Conservation (phyloP, 2,113 vertebrate species). For the Labrus mixtus region DNA sequence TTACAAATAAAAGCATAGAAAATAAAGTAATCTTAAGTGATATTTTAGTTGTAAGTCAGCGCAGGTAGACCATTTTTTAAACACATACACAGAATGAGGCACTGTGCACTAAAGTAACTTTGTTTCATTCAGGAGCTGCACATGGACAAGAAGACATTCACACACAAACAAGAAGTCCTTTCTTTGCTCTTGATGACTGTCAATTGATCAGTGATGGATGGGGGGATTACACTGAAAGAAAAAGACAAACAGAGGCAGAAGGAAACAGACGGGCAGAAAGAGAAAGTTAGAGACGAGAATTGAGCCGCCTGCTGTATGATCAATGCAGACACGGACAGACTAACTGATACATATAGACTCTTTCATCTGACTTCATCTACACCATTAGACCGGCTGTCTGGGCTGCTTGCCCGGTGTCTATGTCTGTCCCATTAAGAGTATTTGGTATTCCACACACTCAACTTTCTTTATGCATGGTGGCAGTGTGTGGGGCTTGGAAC, state of each 20-base stretch:
- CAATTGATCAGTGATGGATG: constrained; percentile 47
- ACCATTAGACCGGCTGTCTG: constrained; percentile 46
- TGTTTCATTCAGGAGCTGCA: not conserved
- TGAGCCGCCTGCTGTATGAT: constrained; percentile 58
- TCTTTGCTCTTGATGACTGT: constrained; percentile 23
- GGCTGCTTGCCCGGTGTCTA: not conserved
- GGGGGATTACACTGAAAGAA: constrained; percentile 18
- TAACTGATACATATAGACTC: constrained; percentile 62
- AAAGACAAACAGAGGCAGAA: constrained; percentile 40
- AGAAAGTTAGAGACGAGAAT: constrained; percentile 48
- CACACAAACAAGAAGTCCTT: constrained; percentile 8
- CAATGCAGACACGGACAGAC: constrained; percentile 62
- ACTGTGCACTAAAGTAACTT: not conserved
- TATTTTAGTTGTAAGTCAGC: constrained; percentile 14
- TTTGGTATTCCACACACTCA: constrained; percentile 36
- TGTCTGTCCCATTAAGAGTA: constrained; percentile 23
- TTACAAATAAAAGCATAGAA: not conserved
- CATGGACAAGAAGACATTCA: not conserved
- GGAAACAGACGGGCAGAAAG: constrained; percentile 42
- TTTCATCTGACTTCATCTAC: constrained; percentile 64
- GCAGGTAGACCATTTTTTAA: not conserved
- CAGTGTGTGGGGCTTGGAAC: constrained; percentile 1
- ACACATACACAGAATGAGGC: not conserved
- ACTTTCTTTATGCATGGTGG: constrained; percentile 31
- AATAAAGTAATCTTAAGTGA: constrained; percentile 23